Conservation (phyloP, 2,797 vertebrate species). For the Lutjanus argentimaculatus region DNA sequence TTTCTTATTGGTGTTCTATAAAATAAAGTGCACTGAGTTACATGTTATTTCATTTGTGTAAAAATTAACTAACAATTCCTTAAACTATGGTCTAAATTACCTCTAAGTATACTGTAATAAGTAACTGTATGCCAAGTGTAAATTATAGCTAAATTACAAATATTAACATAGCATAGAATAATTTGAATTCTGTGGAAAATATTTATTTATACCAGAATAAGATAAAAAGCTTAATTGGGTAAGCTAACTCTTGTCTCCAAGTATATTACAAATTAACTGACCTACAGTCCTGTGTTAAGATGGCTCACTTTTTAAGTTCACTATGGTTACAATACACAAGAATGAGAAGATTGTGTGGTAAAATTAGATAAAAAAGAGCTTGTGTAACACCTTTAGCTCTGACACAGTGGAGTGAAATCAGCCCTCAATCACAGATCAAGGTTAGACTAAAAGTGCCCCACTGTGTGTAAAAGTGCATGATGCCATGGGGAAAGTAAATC, state of each 20-base stretch:
- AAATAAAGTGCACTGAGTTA: too few relatives aligned
- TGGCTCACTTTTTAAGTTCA: conserved; percentile 9
- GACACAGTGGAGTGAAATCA: conserved; percentile 57
- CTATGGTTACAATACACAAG: not conserved
- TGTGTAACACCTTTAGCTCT: conserved; percentile 53
- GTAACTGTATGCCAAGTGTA: not conserved
- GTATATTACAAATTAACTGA: not conserved
- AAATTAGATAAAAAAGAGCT: conserved; percentile 57
- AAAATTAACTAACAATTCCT: too few relatives aligned
- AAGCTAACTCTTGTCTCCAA: not conserved
- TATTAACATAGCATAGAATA: not conserved
- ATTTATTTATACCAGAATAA: not conserved
- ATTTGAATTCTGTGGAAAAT: not conserved
- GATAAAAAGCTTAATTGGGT: not conserved
- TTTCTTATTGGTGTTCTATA: too few relatives aligned
- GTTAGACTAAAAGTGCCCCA: conserved; percentile 49
- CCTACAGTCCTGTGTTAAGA: conserved; percentile 8
- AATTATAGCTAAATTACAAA: conserved; percentile 1
- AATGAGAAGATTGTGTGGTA: conserved; percentile 27
- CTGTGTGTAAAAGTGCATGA: conserved; percentile 56
- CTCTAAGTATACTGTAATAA: too few relatives aligned
- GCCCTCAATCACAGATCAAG: conserved; percentile 64
- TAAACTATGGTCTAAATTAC: too few relatives aligned
- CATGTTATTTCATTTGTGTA: too few relatives aligned
- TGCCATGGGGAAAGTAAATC: conserved; percentile 45